Percentiles rank a stretch among this genome's conserved stretches.
Conservation (phyloP, 2,888 invertebrate genomes). For the Leptura quadrifasciata region DNA sequence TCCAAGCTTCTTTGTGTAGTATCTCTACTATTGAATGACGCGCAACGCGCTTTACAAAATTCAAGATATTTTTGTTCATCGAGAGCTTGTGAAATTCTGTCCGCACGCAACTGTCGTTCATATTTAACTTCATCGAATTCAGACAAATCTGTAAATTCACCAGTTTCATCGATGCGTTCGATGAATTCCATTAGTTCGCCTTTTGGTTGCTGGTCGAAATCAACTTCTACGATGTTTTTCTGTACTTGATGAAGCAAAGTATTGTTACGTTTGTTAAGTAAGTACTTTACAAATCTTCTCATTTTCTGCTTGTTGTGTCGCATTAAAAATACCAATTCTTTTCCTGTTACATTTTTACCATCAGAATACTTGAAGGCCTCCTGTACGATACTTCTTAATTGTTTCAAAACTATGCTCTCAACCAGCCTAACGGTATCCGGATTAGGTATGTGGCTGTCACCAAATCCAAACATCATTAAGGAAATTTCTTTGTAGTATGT, state of each 20-base stretch:
- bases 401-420: constrained; percentile 88
- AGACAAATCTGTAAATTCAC: constrained; percentile 75
- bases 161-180: constrained; percentile 76
- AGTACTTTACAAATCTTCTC: constrained; percentile 84
- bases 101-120: constrained; percentile 78
- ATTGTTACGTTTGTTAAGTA: constrained; percentile 77
- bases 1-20: constrained; percentile 65
- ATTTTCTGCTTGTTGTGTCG: constrained; percentile 87
- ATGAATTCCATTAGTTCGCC: constrained; percentile 75
- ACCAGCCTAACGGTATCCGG: constrained; percentile 89
- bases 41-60: constrained; percentile 86
- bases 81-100: constrained; percentile 77
- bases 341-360: constrained; percentile 74
- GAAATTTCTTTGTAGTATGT: constrained; percentile 84
- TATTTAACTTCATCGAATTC: constrained; percentile 78
- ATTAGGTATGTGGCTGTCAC: constrained; percentile 89
- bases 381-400: constrained; percentile 85
- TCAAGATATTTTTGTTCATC: constrained; percentile 82
- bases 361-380: constrained; percentile 83
- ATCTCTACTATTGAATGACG: constrained; percentile 78
- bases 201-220: constrained; percentile 74
- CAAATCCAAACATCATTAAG: constrained; percentile 95
- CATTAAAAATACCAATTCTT: constrained; percentile 87
- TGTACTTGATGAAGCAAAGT: constrained; percentile 69
- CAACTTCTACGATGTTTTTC: constrained; percentile 70